Evolutionary conservation across 1,140 invertebrate species (phyloP).

Genomic region (Heliconius hewitsoni): DNA sequence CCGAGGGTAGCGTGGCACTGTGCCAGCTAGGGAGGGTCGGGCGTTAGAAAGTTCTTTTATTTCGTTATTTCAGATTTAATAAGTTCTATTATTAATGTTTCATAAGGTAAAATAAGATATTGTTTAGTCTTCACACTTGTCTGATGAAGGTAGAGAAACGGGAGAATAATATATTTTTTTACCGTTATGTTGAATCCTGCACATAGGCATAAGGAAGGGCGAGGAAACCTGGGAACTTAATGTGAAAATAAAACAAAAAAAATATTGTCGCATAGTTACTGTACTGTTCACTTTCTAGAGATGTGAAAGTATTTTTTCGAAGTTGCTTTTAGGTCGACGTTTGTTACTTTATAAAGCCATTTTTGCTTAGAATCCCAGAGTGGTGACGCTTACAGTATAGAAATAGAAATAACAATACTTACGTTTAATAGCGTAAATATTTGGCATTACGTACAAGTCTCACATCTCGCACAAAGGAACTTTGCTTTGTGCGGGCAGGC

Average conservation of each 20-base stretch:
- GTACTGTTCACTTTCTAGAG: neutral
- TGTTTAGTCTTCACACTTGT: neutral
- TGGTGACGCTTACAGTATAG: neutral
- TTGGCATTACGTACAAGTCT: no score
- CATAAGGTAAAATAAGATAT: neutral
- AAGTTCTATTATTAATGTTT: constrained; percentile 5
- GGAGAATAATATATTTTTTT: no score
- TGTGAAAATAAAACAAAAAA: no score
- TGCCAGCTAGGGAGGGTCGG: constrained; percentile 38
- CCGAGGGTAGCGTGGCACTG: constrained; percentile 45
- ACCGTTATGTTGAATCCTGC: no score
- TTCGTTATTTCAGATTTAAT: neutral
- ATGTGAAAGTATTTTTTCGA: neutral
- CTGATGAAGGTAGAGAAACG: neutral
- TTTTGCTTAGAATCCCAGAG: neutral
- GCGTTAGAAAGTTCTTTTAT: constrained; percentile 6
- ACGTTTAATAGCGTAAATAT: neutral
- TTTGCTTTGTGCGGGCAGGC: no score
- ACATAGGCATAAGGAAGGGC: no score
- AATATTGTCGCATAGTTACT: no score
- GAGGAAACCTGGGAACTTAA: no score
- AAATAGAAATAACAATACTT: neutral
- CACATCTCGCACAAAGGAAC: no score
- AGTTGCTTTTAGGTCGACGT: neutral
- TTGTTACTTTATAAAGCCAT: neutral